Base-by-base conservation (phyloP, 2,113 vertebrate species). In the Lates calcarifer region DNA sequence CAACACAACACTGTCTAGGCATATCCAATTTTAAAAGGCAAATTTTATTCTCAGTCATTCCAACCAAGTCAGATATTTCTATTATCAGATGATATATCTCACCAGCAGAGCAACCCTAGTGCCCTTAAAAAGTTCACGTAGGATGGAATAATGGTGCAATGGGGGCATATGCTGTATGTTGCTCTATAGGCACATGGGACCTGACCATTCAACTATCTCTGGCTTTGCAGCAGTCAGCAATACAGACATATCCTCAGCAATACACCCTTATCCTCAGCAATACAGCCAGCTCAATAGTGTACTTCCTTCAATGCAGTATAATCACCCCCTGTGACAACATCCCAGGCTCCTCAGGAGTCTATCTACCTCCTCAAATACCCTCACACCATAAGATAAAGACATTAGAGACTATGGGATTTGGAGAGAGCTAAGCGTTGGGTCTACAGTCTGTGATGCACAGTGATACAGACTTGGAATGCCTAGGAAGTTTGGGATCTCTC, bases 191-290 rank as follows among this genome's bases (percentile, higher is more conserved):
- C 90, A 81, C 88, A 81, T 73, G 91, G 86, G 91, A 91, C 78
- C 87, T 91, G 89, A 91, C 89, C 80, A 84, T 75, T 93, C 86
- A 86, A 87, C 81, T 89, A 84, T 86, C 79, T 77, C 22, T 35
- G 67, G 66, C 90, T 93, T 88, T 92, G 85, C 88, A 87, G 75
- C 41, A 67, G 86, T 91, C 91, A 91, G 92, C 91, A 90, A 76
- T 81, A 84, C 87, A 70, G 86, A 79, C 63, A 79, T 85, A 86
- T 86, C 86, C 82, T 81, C 80, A 55, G 82, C 85, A 83, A 77
- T 56, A 68, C 74, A 64, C 61, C 29, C 71, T 71, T 81, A 74
- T 85, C 71, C 88, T 75, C 67, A 60, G 77, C 74, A 69, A 86
- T 77, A 68, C n/a, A 68, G 76, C 81, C 49, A 41, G 68, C 90